These are phyloP conservation scores for Gila orcuttii DNA, from an alignment of 2,113 vertebrate genomes.

Conservation along the genomic window DNA sequence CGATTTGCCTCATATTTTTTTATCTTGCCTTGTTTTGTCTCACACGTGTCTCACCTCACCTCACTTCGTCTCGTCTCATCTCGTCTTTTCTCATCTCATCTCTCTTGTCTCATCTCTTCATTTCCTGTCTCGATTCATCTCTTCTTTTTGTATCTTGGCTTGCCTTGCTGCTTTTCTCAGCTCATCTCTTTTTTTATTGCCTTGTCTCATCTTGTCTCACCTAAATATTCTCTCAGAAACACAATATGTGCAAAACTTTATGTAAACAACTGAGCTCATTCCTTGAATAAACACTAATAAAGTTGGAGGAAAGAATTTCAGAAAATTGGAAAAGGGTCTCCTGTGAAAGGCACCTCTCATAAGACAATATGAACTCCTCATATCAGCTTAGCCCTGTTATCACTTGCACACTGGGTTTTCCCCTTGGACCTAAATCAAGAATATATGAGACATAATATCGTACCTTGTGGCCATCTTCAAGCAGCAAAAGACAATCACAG, in stretches of 20 bases:
- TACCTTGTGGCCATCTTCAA: conserved; percentile 29
- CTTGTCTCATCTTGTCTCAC: neutral
- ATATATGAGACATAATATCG: conserved; percentile 32
- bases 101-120: neutral
- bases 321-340: neutral
- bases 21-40: neutral
- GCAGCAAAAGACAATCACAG: conserved; percentile 50
- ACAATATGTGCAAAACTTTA: neutral
- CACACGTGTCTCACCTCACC: neutral
- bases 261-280: neutral
- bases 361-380: conserved; percentile 33
- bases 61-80: neutral
- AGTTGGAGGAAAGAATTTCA: neutral
- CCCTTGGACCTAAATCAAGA: conserved; percentile 29
- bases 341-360: neutral
- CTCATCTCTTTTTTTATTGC: neutral
- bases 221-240: neutral
- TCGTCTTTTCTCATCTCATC: neutral
- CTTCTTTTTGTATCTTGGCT: neutral
- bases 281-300: conserved; percentile 11
- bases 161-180: neutral
- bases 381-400: conserved; percentile 21
- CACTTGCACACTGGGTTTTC: neutral
- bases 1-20: neutral
- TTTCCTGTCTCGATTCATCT: neutral